phyloP scores from a whole-genome alignment of 37 sponge, comb jelly and placozoan genomes.

The Dysidea cf. avara region DNA sequence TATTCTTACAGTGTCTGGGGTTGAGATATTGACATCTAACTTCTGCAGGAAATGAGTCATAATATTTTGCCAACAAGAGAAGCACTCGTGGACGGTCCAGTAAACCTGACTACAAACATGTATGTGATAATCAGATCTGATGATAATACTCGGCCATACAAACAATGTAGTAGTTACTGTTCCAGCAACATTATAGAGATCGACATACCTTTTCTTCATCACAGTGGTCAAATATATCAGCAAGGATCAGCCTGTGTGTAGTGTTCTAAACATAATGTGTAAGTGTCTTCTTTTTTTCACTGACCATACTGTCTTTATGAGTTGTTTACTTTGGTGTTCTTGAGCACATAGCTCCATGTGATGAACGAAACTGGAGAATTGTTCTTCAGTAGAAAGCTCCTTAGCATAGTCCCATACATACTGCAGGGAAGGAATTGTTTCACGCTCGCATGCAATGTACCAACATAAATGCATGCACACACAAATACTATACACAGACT shows the following conservation, averaged over 20 bases:
- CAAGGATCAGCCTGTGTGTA: constrained; percentile 26
- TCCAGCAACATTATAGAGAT: too few species aligned
- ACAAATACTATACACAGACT: too few species aligned
- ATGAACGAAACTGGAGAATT: constrained; percentile 15
- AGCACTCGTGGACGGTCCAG: constrained; percentile 56
- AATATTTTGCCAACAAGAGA: constrained; percentile 41
- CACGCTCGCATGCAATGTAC: too few species aligned
- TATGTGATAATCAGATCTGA: background rate
- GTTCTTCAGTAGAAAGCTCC: constrained; percentile 20
- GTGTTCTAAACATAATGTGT: background rate
- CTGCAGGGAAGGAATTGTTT: too few species aligned
- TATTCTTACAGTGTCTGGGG: constrained; percentile 38
- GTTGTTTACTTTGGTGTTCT: background rate
- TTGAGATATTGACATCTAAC: constrained; percentile 18
- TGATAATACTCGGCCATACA: too few species aligned
- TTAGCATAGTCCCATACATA: constrained; percentile 9
- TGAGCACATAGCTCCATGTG: constrained; percentile 27
- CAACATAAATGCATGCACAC: too few species aligned
- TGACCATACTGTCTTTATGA: constrained; percentile 16
- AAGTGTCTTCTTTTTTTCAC: background rate
- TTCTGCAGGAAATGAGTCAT: constrained; percentile 14
- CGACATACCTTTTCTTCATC: constrained; percentile 51
- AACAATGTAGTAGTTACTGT: too few species aligned
- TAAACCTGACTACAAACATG: constrained; percentile 9
- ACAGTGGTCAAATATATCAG: constrained; percentile 44